These are phyloP conservation scores for Lasioglossum marginatum DNA, from an alignment of 2,888 invertebrate species.

Conservation along the genomic window DNA sequence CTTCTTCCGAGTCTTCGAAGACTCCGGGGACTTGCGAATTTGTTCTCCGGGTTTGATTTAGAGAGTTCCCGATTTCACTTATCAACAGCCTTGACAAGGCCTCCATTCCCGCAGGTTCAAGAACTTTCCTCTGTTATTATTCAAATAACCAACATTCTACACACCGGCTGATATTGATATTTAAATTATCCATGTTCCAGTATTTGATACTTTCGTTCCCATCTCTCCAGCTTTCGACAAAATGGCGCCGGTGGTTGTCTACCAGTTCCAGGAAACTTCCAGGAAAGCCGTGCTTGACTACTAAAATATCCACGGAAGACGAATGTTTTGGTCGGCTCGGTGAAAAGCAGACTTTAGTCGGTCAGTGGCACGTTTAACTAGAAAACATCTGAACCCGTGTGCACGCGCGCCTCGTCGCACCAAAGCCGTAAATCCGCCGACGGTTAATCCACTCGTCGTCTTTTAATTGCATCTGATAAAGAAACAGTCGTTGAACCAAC, in stretches of 20 bases:
- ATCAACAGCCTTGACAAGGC: conserved; percentile 3
- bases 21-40: neutral
- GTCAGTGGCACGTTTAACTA: conserved; percentile 53
- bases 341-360: conserved; percentile 52
- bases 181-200: neutral
- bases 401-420: conserved; percentile 16
- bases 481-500: neutral
- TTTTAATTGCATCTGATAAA: conserved; percentile 33
- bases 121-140: conserved; percentile 1
- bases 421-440: conserved; percentile 36
- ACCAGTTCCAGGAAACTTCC: neutral
- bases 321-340: conserved; percentile 13
- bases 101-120: neutral
- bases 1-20: neutral
- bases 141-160: neutral
- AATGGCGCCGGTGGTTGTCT: neutral
- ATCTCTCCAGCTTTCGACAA: neutral
- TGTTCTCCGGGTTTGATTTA: neutral
- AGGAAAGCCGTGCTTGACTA: neutral
- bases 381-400: conserved; percentile 34
- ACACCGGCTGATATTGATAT: neutral
- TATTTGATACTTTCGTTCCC: neutral
- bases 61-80: neutral
- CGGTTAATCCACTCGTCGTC: conserved; percentile 15
- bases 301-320: conserved; percentile 19